A percentile compares a stretch with the other conserved stretches of the same genome.
Conservation (phyloP, 1,140 invertebrate genomes). For the Oncopodura yosiiana region DNA sequence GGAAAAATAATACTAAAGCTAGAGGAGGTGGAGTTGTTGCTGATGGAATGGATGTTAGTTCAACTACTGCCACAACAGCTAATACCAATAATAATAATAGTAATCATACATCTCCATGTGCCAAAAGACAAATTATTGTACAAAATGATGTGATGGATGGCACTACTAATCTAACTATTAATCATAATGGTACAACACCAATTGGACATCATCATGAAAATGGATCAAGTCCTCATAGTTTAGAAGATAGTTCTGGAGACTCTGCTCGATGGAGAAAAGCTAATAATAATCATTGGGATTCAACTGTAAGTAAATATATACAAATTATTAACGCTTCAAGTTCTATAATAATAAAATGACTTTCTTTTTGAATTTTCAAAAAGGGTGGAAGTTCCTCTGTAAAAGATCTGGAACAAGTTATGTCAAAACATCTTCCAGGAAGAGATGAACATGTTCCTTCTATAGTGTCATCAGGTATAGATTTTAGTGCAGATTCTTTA, state of each 20-base stretch:
- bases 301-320: slow-evolving; percentile 17
- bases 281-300: slow-evolving; percentile 26
- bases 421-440: slow-evolving; percentile 83
- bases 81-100: slow-evolving; percentile 7
- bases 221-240: slow-evolving; percentile 25
- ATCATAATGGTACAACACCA: slow-evolving; percentile 21
- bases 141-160: slow-evolving; percentile 31
- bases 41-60: too few species aligned
- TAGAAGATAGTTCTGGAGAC: slow-evolving; percentile 28
- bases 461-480: slow-evolving; percentile 38
- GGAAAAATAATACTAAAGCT: slow-evolving; percentile 23
- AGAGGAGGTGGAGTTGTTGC: slow-evolving; percentile 12
- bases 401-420: slow-evolving; percentile 86
- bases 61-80: not conserved
- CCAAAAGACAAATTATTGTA: slow-evolving; percentile 35
- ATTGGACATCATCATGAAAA: slow-evolving; percentile 11
- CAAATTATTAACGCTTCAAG: not conserved
- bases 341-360: not conserved
- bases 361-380: not conserved
- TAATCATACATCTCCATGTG: slow-evolving; percentile 26
- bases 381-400: slow-evolving; percentile 53
- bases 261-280: slow-evolving; percentile 32
- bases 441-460: slow-evolving; percentile 54
- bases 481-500: slow-evolving; percentile 75
- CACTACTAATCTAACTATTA: not conserved